Base-by-base conservation (phyloP, 2,888 invertebrate species). In the Parasteatoda lunata region DNA sequence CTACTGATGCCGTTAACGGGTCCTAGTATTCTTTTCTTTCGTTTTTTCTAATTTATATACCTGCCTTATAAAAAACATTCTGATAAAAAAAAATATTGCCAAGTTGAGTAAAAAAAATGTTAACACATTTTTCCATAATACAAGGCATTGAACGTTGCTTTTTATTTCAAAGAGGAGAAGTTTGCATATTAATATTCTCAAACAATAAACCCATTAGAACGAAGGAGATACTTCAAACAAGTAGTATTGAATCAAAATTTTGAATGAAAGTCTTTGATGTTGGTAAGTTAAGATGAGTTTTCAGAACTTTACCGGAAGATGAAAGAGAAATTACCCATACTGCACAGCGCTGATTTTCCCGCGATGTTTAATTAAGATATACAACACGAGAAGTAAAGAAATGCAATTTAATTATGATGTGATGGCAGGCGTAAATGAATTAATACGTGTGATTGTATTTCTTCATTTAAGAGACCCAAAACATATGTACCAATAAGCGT, bases 341-440 rank as follows among this genome's bases (percentile, higher is more conserved):
- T 51, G 66, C 68, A 30, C 4, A n/a, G 59, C n/a, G 9, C 59
- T 13, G 72, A 80, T 80, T 80, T 66, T 72, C 52, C 80, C 59
- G 13, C 72, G n/a, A 73, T 66, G 72, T 66, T 80, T 80, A 80
- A 80, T 80, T 80, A 80, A 80, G 80, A 80, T 73, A 80, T 66
- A 66, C 66, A 72, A 72, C 72, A 66, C n/a, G 7, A 64, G 65
- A 47, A 64, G 6, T 49, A 66, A 72, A 80, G 73, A 73, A 80
- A 69, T 66, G 71, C 64, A 73, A 80, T 73, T 80, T 73, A 80
- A 80, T 68, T 80, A 47, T 69, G 69, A 78, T 47, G 73, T 66
- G 80, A 73, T 80, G 80, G 65, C 54, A 64, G 15, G 66, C 73
- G 71, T 65, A 71, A 73, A 52, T 70, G 79, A 79, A 79, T 79